A percentile compares a stretch with the other conserved stretches of the same genome.
phyloP scores from a whole-genome alignment of 2,888 invertebrate species.

The Scrobipalpa atriplicella region DNA sequence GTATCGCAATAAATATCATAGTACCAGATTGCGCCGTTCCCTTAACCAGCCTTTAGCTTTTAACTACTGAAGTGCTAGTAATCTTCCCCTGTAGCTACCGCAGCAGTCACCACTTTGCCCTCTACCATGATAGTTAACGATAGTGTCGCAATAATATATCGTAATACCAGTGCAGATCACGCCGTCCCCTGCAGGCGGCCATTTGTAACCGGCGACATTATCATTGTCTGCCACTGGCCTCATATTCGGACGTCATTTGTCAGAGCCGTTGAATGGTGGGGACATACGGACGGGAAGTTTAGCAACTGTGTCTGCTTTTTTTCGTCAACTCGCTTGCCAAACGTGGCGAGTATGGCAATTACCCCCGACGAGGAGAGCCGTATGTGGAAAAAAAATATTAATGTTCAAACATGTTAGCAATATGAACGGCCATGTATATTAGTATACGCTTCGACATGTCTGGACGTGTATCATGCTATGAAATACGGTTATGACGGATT shows the following conservation, averaged over 20 bases:
- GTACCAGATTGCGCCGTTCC: no score
- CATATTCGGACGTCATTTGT: constrained; percentile 75
- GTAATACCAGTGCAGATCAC: constrained; percentile 55
- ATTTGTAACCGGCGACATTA: constrained; percentile 76
- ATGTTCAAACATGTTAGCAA: background rate
- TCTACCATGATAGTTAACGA: constrained; percentile 38
- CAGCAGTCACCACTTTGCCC: constrained; percentile 42
- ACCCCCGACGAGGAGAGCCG: background rate
- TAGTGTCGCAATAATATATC: constrained; percentile 66
- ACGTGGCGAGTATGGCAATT: background rate
- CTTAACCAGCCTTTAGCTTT: no score
- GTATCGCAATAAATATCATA: no score
- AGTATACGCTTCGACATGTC: constrained; percentile 35
- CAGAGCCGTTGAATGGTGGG: constrained; percentile 43
- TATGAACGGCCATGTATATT: constrained; percentile 9
- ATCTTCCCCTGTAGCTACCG: background rate
- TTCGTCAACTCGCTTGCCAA: no score
- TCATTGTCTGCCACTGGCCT: constrained; percentile 72
- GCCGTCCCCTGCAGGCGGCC: constrained; percentile 63
- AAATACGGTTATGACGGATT: constrained; percentile 51
- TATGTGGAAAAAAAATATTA: no score
- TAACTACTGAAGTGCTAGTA: background rate
- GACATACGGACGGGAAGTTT: constrained; percentile 1
- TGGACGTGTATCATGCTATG: constrained; percentile 47
- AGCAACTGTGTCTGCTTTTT: background rate